Evolutionary conservation across 2,797 vertebrate genomes (phyloP), one percentile per base, ranked within the genome.

Genomic region (Gallinago stenura): DNA sequence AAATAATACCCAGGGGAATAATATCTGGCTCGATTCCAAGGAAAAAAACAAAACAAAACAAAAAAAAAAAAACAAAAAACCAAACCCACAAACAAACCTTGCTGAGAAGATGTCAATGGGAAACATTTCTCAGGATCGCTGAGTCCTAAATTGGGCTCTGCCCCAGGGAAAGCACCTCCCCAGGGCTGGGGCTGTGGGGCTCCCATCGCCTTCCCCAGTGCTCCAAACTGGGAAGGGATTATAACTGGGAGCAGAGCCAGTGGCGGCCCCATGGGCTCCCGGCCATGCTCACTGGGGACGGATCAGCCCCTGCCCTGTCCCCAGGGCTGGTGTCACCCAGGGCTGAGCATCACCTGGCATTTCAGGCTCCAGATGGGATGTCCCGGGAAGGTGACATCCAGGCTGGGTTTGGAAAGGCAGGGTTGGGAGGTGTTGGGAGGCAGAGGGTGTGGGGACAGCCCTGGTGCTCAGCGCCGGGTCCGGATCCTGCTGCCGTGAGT

Each of bases 191-290:
- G 15, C 20, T 88, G 33, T 43, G 65, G 33, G 33, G 33, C 33
- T 82, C 43, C 84, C 58, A 8, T 11, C 22, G 13, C 48, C 24
- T 71, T 90, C 30, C 12, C 24, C 77, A 24, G 46, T 7, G 41
- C 75, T 89, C 77, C 25, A 24, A 81, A 45, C 70, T 35, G 72
- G 86, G 53, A 41, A 88, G 65, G 57, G 48, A 24, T 53, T 45
- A 7, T 53, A 72, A 0, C 37, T 22, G 69, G 50, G 54, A 84
- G 54, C 73, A 57, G 66, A 71, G n/a, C 43, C 0, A 0, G 2
- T 0, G 2, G 24, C 0, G 4, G 30, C 45, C 0, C 0, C 0
- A 0, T 11, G 72, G 35, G 43, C 62, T 91, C 31, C 76, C 30
- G 15, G 0, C 1, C 2, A 31, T 2, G 4, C 35, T 77, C 1